Evolutionary conservation across 2,113 vertebrate genomes (phyloP), one percentile per base, ranked within the genome.

Genomic region (Bungarus multicinctus): DNA sequence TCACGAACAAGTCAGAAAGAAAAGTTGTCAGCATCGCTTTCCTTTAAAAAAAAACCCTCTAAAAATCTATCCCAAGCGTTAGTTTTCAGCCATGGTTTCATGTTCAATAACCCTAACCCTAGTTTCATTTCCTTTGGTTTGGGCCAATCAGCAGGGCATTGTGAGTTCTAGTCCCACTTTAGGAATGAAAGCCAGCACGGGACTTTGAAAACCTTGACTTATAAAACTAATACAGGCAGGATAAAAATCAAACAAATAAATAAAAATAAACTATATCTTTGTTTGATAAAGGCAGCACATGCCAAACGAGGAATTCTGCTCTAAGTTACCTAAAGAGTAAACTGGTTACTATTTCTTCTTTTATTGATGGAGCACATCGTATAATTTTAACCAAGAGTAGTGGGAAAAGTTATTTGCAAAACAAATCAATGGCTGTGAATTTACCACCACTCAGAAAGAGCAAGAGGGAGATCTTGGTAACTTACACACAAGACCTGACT

Each of bases 351-450:
- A 23, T 92, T 52, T 54, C 86, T 58, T 85, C 39, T n/a, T 85
- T 91, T 60, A 52, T 74, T 58, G 86, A 58, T 91, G 50, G 91
- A 89, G 93, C 92, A 92, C 6, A 53, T 91, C 39, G 57, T 93
- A 30, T 92, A 57, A 94, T 55, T 94, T 94, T 93, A 94, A 95
- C 95, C 95, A 96, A 93, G 89, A 95, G 92, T 90, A 95, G 85
- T 47, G 96, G 88, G 93, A 96, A 96, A 94, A 90, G 96, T 81
- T 91, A 55, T 69, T 95, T 89, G 27, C 16, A 74, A 74, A 74
- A 39, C n/a, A 39, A 43, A 22, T 39, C 18, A 9, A 43, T 81
- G 74, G 74, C 74, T 22, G 0, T 8, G 18, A 81, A 43, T 81
- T 81, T 43, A 39, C 74, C 74, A 20, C 74, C 74, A 9, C 2